These are phyloP conservation scores for Apogon talboti DNA, from an alignment of 2,797 vertebrate species.

Conservation along the genomic window DNA sequence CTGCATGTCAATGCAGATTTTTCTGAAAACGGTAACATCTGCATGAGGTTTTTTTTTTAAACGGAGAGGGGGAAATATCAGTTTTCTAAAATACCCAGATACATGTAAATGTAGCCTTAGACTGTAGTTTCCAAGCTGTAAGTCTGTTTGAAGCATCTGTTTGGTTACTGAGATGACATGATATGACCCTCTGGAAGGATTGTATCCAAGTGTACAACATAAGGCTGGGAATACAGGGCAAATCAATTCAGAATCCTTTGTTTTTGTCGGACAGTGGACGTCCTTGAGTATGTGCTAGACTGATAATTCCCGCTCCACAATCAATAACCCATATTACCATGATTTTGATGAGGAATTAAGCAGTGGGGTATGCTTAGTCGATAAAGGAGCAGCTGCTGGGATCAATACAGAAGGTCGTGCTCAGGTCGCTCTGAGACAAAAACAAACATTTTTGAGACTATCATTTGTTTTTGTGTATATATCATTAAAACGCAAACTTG, in stretches of 20 bases:
- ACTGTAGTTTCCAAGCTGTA: too few relatives aligned
- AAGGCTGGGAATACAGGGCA: conserved; percentile 31
- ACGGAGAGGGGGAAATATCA: too few relatives aligned
- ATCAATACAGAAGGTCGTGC: conserved; percentile 52
- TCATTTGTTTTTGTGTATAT: too few relatives aligned
- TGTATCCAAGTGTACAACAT: conserved; percentile 7
- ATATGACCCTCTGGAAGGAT: neutral
- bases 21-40: too few relatives aligned
- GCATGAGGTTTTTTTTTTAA: too few relatives aligned
- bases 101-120: too few relatives aligned
- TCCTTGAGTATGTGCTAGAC: conserved; percentile 42
- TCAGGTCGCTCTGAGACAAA: conserved; percentile 25
- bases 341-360: conserved; percentile 49
- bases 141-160: neutral
- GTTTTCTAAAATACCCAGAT: too few relatives aligned
- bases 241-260: conserved; percentile 48
- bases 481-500: too few relatives aligned
- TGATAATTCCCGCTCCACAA: conserved; percentile 52
- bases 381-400: conserved; percentile 56
- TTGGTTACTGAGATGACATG: neutral
- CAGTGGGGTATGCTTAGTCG: conserved; percentile 46
- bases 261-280: conserved; percentile 46
- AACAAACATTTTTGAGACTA: neutral
- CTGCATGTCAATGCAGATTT: too few relatives aligned
- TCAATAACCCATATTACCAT: conserved; percentile 69